Evolutionary conservation across 2,113 vertebrate species (phyloP).

Genomic region (Chunga burmeisteri): DNA sequence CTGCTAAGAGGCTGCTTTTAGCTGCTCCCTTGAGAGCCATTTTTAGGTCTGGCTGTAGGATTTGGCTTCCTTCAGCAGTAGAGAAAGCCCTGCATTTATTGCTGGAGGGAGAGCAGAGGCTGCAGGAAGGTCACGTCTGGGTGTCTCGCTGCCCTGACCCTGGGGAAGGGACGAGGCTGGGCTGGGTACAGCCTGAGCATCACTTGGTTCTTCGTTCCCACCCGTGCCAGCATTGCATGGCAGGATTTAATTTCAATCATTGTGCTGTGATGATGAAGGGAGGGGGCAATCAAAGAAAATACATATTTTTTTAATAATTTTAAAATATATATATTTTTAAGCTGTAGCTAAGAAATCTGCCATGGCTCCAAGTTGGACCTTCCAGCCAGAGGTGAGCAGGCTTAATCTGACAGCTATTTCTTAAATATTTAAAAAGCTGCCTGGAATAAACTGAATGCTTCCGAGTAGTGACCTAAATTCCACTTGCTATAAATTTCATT

Average conservation of each 20-base stretch:
- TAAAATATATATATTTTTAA: neutral
- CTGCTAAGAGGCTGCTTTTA: neutral
- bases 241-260: neutral
- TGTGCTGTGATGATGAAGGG: neutral
- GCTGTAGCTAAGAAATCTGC: neutral
- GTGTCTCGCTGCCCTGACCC: neutral
- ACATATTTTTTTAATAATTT: neutral
- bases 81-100: neutral
- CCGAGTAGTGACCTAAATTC: constrained; percentile 69
- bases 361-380: neutral
- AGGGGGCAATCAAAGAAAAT: neutral
- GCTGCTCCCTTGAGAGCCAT: neutral
- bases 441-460: constrained; percentile 67
- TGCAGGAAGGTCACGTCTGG: neutral
- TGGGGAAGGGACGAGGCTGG: neutral
- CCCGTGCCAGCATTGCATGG: neutral
- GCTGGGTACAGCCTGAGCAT: neutral
- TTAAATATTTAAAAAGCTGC: constrained; percentile 67
- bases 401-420: constrained; percentile 50
- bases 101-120: neutral
- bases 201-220: neutral
- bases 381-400: neutral
- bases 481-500: constrained; percentile 67
- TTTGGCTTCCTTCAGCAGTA: neutral
- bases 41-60: neutral